Conservation (phyloP, 2,797 vertebrate species). For the Rhynchonycteris naso region DNA sequence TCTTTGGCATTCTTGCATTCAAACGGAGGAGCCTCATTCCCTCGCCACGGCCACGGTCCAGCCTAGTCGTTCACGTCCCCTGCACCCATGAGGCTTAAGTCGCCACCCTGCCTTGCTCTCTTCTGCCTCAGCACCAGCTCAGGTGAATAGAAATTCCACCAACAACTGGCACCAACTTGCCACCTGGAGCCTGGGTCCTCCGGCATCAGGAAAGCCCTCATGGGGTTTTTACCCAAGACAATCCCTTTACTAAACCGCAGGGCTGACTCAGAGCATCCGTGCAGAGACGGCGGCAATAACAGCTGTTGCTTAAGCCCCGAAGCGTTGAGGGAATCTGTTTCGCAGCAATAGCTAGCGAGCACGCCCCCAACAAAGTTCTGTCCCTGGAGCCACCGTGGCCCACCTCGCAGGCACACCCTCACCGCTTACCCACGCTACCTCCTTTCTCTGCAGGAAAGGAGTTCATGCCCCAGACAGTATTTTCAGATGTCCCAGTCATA, state of each 20-base stretch:
- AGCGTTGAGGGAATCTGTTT: background rate
- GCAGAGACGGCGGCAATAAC: too few species aligned
- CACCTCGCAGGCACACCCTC: background rate
- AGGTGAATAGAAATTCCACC: background rate
- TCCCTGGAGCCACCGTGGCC: background rate
- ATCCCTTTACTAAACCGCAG: background rate
- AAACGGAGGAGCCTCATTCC: background rate
- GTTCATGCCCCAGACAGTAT: background rate
- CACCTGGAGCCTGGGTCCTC: background rate
- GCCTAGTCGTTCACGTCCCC: background rate
- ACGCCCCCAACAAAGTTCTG: background rate
- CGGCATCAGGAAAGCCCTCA: background rate
- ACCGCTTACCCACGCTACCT: background rate
- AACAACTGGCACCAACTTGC: background rate
- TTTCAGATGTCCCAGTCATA: background rate
- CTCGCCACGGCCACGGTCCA: background rate
- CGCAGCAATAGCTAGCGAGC: background rate
- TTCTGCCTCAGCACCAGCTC: background rate
- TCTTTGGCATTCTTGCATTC: background rate
- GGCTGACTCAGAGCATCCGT: too few species aligned
- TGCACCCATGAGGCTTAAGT: background rate
- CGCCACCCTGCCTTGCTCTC: background rate
- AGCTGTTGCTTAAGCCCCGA: background rate
- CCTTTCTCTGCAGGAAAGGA: background rate
- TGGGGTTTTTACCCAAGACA: too few species aligned